A percentile compares a stretch with the other conserved stretches of the same genome.
These are phyloP conservation scores for Apostichopus californicus DNA, from an alignment of 35 echinoderm and acorn worm genomes.

Conservation along the genomic window DNA sequence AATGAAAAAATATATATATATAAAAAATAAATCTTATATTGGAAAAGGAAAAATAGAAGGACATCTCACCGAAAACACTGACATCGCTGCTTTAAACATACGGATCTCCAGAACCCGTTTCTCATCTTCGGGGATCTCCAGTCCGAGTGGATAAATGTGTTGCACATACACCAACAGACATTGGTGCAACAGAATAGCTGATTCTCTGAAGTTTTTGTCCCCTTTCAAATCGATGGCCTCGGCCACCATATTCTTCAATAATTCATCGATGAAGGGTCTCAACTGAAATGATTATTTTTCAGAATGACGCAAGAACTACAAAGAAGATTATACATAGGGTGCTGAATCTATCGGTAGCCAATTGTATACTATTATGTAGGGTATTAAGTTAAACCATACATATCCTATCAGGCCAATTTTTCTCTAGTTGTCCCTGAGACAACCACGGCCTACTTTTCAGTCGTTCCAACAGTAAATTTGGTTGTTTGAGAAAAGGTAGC, in stretches of 20 bases:
- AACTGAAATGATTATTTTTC: constrained; percentile 3
- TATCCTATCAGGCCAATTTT: no score
- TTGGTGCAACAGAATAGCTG: not conserved
- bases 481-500: no score
- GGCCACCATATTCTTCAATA: constrained; percentile 32
- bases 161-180: constrained; percentile 16
- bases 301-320: not conserved
- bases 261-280: constrained; percentile 33
- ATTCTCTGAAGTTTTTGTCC: constrained; percentile 10
- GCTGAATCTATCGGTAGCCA: not conserved
- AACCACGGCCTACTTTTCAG: no score
- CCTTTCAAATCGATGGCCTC: constrained; percentile 23
- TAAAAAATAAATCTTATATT: no score
- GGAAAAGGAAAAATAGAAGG: no score
- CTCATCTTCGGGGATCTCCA: constrained; percentile 21
- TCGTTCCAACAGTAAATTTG: no score
- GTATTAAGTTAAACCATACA: no score
- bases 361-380: no score
- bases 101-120: constrained; percentile 16
- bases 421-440: no score
- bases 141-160: not conserved
- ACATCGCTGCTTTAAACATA: constrained; percentile 38
- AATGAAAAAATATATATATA: no score
- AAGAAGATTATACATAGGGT: not conserved
- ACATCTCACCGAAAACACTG: constrained; percentile 25